Conservation (phyloP, 1,140 invertebrate species). For the Ceratitis capitata region DNA sequence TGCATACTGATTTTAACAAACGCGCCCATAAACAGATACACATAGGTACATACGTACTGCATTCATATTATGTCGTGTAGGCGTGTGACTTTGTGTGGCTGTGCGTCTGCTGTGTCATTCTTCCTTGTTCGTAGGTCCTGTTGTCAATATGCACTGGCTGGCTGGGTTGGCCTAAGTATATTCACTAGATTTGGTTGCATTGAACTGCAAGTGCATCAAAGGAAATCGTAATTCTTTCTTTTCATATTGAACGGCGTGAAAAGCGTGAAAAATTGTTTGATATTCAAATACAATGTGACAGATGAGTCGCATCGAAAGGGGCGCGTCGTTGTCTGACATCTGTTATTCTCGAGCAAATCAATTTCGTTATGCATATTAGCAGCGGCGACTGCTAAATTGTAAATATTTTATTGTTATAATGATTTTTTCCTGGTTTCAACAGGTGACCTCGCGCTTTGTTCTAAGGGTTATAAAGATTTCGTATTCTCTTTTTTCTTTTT, state of each 20-base stretch:
- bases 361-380: too few species aligned
- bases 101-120: neutral
- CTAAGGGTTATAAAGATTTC: too few species aligned
- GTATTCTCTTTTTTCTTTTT: too few species aligned
- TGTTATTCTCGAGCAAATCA: neutral
- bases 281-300: neutral
- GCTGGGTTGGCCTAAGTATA: neutral
- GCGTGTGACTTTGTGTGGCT: neutral
- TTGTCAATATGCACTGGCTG: neutral
- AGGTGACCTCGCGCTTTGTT: too few species aligned
- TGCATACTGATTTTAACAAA: constrained; percentile 10
- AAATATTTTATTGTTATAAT: too few species aligned
- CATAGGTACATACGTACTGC: too few species aligned
- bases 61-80: too few species aligned
- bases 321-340: too few species aligned
- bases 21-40: too few species aligned
- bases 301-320: neutral
- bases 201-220: neutral
- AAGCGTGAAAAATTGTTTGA: neutral
- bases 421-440: too few species aligned
- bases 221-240: neutral
- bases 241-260: neutral
- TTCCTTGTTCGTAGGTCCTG: too few species aligned
- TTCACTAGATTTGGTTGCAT: neutral
- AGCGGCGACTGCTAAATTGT: too few species aligned